Evolutionary conservation across 2,113 vertebrate genomes (phyloP).

Genomic region (Stigmatopora argus): DNA sequence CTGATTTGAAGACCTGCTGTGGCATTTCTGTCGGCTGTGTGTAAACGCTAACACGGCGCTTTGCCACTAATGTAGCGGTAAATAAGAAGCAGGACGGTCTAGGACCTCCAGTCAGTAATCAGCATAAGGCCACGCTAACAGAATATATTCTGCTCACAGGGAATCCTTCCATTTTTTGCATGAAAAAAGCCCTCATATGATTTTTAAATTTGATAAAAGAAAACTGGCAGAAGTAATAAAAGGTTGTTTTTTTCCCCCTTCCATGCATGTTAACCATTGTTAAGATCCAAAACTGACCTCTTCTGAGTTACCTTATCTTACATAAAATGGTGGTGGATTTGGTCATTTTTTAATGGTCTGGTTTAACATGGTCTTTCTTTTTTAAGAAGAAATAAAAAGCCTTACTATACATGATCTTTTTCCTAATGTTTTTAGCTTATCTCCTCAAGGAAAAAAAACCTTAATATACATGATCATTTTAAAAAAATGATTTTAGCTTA

Average conservation of each 20-base stretch:
- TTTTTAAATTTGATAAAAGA: constrained; percentile 15
- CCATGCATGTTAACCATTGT: no score
- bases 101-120: constrained; percentile 57
- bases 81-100: constrained; percentile 54
- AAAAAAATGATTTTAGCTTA: no score
- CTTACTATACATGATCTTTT: no score
- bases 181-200: constrained; percentile 30
- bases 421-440: no score
- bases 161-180: constrained; percentile 44
- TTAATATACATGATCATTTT: no score
- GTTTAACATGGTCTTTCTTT: no score
- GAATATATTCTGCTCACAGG: constrained; percentile 47
- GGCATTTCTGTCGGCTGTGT: constrained; percentile 34
- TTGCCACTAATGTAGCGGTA: constrained; percentile 55
- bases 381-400: no score
- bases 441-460: no score
- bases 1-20: constrained; percentile 44
- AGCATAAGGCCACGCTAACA: constrained; percentile 39
- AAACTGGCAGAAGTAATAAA: constrained; percentile 4
- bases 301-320: no score
- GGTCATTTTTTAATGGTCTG: no score
- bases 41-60: constrained; percentile 15
- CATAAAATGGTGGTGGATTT: no score
- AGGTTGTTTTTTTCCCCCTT: neutral
- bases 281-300: no score